Conservation (phyloP, 2,888 invertebrate genomes). For the Cynaeus angustus region DNA sequence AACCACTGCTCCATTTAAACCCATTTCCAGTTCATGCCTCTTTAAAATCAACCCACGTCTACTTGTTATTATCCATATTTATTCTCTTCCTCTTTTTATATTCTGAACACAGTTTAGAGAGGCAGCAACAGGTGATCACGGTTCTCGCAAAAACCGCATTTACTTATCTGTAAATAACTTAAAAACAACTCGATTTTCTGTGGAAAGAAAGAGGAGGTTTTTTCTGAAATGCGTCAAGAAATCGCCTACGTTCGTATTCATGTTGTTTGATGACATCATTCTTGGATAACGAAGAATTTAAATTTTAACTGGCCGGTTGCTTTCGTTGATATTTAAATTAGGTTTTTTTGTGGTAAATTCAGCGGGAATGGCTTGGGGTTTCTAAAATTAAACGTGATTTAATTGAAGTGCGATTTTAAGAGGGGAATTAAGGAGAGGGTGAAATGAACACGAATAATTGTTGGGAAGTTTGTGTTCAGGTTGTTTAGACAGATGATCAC, state of each 20-base stretch:
- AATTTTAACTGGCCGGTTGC: neutral
- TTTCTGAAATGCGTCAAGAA: constrained; percentile 9
- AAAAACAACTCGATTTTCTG: neutral
- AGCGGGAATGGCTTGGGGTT: neutral
- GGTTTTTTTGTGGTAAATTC: neutral
- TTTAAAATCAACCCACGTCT: no score
- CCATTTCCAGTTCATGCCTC: no score
- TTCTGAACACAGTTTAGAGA: neutral
- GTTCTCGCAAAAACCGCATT: constrained; percentile 11
- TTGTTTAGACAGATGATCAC: no score
- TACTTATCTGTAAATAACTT: neutral
- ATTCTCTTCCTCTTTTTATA: neutral
- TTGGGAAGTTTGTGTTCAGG: no score
- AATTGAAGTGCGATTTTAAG: neutral
- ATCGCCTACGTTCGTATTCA: constrained; percentile 3
- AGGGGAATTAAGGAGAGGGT: no score
- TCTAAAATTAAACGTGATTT: constrained; percentile 6
- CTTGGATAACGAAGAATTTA: constrained; percentile 1
- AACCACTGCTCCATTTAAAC: neutral
- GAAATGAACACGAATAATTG: no score
- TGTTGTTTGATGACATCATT: constrained; percentile 4
- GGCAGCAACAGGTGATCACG: neutral
- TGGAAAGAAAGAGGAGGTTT: neutral
- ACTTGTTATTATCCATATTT: no score
- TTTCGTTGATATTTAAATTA: neutral